A percentile compares a stretch with the other conserved stretches of the same genome.
These are phyloP conservation scores for Thinocorus orbignyianus DNA, from an alignment of 2,113 vertebrate genomes.

Conservation along the genomic window DNA sequence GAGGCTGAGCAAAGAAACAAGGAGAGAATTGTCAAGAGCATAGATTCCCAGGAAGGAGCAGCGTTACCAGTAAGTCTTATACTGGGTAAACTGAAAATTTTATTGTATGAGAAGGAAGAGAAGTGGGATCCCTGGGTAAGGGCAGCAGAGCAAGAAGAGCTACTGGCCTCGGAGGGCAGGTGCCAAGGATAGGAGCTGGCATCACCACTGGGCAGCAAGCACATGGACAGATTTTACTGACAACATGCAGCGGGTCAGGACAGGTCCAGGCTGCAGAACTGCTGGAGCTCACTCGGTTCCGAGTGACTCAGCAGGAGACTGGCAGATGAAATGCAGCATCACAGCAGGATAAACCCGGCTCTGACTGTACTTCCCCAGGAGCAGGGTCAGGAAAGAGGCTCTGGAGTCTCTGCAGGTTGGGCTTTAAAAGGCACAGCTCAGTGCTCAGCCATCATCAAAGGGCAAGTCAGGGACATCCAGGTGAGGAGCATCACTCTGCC, in stretches of 20 bases:
- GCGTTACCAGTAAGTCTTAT: background rate
- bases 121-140: background rate
- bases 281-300: background rate
- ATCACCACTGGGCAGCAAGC: background rate
- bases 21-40: background rate
- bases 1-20: background rate
- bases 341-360: rapidly evolving
- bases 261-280: background rate
- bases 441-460: background rate
- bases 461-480: background rate
- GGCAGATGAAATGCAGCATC: background rate
- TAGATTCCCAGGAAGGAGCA: background rate
- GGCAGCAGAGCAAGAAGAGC: background rate
- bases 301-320: constrained; percentile 2
- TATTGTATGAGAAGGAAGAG: background rate
- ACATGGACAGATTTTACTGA: background rate
- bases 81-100: background rate
- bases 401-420: background rate
- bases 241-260: rapidly evolving
- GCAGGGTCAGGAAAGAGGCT: background rate
- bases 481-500: background rate
- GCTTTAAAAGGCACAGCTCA: background rate
- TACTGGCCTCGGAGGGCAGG: background rate
- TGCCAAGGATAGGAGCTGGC: background rate
- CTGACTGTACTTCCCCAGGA: background rate